Evolutionary conservation across 1,140 invertebrate genomes (phyloP).

Genomic region (Nymphalis io): DNA sequence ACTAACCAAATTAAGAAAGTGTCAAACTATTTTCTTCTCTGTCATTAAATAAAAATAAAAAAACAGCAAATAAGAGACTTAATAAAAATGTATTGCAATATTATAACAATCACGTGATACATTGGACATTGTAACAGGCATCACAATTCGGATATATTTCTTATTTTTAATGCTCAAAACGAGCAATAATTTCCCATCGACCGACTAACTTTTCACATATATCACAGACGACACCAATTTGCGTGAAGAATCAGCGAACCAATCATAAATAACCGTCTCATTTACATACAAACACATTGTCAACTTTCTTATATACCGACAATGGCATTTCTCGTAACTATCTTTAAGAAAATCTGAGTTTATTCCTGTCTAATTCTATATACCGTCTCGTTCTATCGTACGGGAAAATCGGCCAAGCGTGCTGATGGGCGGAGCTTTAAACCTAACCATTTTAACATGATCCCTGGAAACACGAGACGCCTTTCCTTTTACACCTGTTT

Average conservation of each 20-base stretch:
- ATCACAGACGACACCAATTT: conserved; percentile 64
- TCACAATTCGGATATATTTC: conserved; percentile 1
- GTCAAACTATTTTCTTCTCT: too few species aligned
- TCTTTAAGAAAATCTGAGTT: conserved; percentile 73
- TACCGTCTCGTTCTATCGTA: conserved; percentile 52
- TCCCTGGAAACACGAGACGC: conserved; percentile 52
- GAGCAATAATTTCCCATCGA: conserved; percentile 10
- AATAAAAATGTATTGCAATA: neutral
- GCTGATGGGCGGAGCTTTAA: conserved; percentile 67
- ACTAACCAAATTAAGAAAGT: too few species aligned
- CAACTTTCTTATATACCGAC: conserved; percentile 63
- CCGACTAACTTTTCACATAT: conserved; percentile 61
- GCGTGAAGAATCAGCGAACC: conserved; percentile 42
- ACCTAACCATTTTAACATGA: conserved; percentile 53
- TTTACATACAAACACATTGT: conserved; percentile 75
- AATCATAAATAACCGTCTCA: conserved; percentile 70
- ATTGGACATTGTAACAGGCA: conserved; percentile 7
- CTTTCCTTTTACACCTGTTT: conserved; percentile 47
- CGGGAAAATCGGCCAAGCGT: conserved; percentile 63
- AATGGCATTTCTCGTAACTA: conserved; percentile 70
- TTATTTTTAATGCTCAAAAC: conserved; percentile 19
- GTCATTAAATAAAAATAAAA: neutral
- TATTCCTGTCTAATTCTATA: conserved; percentile 66
- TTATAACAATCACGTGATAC: conserved; percentile 1
- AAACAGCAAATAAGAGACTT: neutral